These are phyloP conservation scores for Hyla sarda DNA, from an alignment of 2,113 vertebrate genomes.

Conservation along the genomic window DNA sequence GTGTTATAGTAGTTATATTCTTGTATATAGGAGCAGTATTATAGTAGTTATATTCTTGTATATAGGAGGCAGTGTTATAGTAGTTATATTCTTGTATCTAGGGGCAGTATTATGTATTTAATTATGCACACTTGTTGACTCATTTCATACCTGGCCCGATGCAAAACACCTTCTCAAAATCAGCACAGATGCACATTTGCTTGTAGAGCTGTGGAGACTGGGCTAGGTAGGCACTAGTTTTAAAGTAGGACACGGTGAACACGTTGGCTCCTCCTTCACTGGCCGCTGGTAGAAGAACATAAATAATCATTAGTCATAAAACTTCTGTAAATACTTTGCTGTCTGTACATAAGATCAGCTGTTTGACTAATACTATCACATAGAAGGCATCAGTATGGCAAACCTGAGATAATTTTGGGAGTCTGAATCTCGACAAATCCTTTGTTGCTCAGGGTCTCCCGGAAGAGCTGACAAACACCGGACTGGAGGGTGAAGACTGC, in stretches of 20 bases:
- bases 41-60: no score
- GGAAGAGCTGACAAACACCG: constrained; percentile 93
- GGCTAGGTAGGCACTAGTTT: constrained; percentile 96
- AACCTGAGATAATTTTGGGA: constrained; percentile 98
- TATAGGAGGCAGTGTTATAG: no score
- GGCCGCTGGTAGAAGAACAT: constrained; percentile 82
- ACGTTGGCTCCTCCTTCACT: constrained; percentile 98
- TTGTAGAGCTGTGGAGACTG: constrained; percentile 99
- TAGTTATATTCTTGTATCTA: no score
- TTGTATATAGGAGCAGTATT: not conserved
- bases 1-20: constrained; percentile 5
- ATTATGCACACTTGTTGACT: not conserved
- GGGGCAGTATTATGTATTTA: no score
- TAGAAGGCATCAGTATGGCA: not conserved
- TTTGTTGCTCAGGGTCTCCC: constrained; percentile 90
- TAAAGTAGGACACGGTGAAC: constrained; percentile 98
- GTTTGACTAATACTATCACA: not conserved
- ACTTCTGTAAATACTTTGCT: no score
- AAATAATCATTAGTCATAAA: not conserved
- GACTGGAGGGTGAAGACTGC: constrained; percentile 91
- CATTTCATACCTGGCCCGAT: constrained; percentile 90
- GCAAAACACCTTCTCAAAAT: constrained; percentile 98
- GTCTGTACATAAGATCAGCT: not conserved
- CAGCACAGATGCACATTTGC: constrained; percentile 99
- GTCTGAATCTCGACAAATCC: constrained; percentile 98